phyloP scores from a whole-genome alignment of 2,888 invertebrate genomes.

The Elegia similella region DNA sequence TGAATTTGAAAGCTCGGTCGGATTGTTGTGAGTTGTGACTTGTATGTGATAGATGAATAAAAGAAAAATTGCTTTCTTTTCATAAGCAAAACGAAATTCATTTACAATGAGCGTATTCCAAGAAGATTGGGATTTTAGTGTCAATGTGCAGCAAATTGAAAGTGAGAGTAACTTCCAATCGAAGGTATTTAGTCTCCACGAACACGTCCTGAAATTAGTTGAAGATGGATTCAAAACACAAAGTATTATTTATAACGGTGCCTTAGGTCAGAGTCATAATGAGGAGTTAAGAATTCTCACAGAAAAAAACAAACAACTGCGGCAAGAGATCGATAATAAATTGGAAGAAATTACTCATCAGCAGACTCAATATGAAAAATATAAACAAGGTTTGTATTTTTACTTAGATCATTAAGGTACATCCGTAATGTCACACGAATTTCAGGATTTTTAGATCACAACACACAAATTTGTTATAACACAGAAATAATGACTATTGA shows the following conservation, averaged over 20 bases:
- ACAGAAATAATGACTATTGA: no score
- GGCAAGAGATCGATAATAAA: conserved; percentile 53
- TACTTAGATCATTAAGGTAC: no score
- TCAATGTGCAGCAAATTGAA: conserved; percentile 39
- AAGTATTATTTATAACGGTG: conserved; percentile 35
- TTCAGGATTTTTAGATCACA: no score
- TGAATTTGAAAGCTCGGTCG: no score
- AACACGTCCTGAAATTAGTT: conserved; percentile 40
- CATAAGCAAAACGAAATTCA: background rate
- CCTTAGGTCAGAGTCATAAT: conserved; percentile 42
- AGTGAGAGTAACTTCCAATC: conserved; percentile 41
- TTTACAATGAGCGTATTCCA: conserved; percentile 49
- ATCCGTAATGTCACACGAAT: no score
- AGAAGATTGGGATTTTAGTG: conserved; percentile 46
- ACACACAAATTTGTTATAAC: no score
- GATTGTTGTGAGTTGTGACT: no score
- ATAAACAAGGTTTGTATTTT: conserved; percentile 53
- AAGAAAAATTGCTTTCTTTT: no score
- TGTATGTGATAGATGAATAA: no score
- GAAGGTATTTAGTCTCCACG: conserved; percentile 33
- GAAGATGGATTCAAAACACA: conserved; percentile 45
- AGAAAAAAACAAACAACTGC: conserved; percentile 56
- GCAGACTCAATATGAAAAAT: conserved; percentile 54
- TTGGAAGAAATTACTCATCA: conserved; percentile 46
- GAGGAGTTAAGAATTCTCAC: conserved; percentile 49